phyloP scores from a whole-genome alignment of 30 jellyfish, hydroid and myxozoan genomes.

The Aurelia coerulea region DNA sequence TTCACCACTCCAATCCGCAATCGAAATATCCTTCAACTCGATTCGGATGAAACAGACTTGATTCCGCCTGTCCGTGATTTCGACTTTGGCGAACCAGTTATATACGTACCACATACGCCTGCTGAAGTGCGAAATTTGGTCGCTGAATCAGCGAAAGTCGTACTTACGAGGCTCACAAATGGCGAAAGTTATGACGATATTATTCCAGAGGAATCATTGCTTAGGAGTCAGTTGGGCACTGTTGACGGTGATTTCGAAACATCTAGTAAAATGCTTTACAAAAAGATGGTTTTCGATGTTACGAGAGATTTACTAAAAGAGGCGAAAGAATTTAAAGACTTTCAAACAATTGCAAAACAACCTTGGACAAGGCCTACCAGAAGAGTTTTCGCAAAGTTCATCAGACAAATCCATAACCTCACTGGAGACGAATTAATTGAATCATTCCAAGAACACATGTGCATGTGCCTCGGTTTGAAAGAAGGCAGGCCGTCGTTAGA shows the following conservation, averaged over 20 bases:
- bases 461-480: slow-evolving; percentile 76
- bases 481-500: slow-evolving; percentile 93
- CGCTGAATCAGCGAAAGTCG: slow-evolving; percentile 64
- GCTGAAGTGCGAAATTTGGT: slow-evolving; percentile 65
- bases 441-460: slow-evolving; percentile 72
- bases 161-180: slow-evolving; percentile 8
- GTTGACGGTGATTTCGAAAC: slow-evolving; percentile 53
- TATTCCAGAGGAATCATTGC: slow-evolving; percentile 47
- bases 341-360: slow-evolving; percentile 69
- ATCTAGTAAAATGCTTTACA: slow-evolving; percentile 62
- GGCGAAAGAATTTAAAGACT: slow-evolving; percentile 59
- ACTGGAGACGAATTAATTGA: slow-evolving; percentile 71
- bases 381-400: slow-evolving; percentile 85
- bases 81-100: slow-evolving; percentile 60
- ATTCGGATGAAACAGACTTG: slow-evolving; percentile 46
- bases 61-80: slow-evolving; percentile 70
- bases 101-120: slow-evolving; percentile 75
- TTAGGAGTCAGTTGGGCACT: slow-evolving; percentile 13
- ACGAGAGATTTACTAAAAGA: slow-evolving; percentile 81
- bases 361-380: slow-evolving; percentile 83
- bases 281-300: slow-evolving; percentile 82
- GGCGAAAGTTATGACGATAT: slow-evolving; percentile 48
- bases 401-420: slow-evolving; percentile 73
- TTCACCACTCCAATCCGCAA: slow-evolving; percentile 56
- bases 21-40: slow-evolving; percentile 25